Evolutionary conservation across 2,113 vertebrate species (phyloP).

Genomic region (Cettia cetti): DNA sequence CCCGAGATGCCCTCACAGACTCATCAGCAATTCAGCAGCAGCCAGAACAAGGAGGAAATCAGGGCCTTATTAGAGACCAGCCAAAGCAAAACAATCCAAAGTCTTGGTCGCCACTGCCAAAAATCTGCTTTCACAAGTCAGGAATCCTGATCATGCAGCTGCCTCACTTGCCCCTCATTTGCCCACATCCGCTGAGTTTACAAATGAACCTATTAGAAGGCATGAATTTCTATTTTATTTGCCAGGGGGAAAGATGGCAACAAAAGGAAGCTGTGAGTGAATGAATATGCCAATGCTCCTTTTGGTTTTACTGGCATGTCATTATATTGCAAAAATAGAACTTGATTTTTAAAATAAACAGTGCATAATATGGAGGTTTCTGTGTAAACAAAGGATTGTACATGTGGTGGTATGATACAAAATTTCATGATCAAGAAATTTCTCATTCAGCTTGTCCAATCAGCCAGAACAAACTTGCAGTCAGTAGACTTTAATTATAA

Average conservation of each 20-base stretch:
- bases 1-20: neutral
- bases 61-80: constrained; percentile 32
- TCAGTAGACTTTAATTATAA: constrained; percentile 31
- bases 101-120: constrained; percentile 44
- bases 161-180: constrained; percentile 46
- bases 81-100: constrained; percentile 57
- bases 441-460: constrained; percentile 30
- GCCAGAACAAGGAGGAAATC: constrained; percentile 40
- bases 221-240: constrained; percentile 25
- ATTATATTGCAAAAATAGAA: constrained; percentile 52
- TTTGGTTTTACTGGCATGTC: constrained; percentile 20
- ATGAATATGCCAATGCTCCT: neutral
- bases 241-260: neutral
- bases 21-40: constrained; percentile 41
- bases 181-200: constrained; percentile 51
- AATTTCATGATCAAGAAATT: neutral
- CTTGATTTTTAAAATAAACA: constrained; percentile 38
- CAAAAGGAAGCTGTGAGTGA: constrained; percentile 31
- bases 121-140: constrained; percentile 60
- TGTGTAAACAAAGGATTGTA: constrained; percentile 11
- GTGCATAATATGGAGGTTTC: constrained; percentile 29
- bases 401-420: neutral
- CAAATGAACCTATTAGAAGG: constrained; percentile 44
- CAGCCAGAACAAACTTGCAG: constrained; percentile 14
- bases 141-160: constrained; percentile 57